Conservation (phyloP, 2,797 vertebrate genomes). For the Eulemur coronatus region DNA sequence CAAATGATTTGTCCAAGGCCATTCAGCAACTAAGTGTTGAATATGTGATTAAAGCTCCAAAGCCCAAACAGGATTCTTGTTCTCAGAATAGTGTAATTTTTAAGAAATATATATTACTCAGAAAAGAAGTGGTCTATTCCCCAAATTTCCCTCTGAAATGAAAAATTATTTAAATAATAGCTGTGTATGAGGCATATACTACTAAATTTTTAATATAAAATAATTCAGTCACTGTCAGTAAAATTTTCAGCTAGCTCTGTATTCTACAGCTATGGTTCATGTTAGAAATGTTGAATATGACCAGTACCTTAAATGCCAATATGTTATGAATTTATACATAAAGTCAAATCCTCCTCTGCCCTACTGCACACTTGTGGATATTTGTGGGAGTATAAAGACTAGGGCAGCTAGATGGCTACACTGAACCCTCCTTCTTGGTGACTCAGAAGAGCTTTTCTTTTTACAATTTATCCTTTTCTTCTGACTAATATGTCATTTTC, state of each 20-base stretch:
- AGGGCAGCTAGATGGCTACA: neutral
- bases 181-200: neutral
- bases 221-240: neutral
- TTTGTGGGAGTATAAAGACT: neutral
- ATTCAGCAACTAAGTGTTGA: constrained; percentile 6
- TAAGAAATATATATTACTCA: neutral
- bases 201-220: neutral
- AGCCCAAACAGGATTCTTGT: neutral
- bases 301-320: neutral
- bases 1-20: neutral
- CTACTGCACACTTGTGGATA: neutral
- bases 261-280: neutral
- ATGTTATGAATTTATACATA: neutral
- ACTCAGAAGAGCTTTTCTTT: neutral
- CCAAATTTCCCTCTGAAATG: neutral
- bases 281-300: neutral
- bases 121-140: neutral
- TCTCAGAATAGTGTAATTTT: neutral
- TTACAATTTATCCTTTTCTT: neutral
- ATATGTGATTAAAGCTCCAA: neutral
- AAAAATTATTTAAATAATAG: neutral
- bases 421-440: neutral
- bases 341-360: neutral
- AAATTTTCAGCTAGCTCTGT: neutral
- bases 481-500: neutral